These are phyloP conservation scores for Caenorhabditis tropicalis DNA, from an alignment of 1,140 invertebrate genomes.

Conservation along the genomic window DNA sequence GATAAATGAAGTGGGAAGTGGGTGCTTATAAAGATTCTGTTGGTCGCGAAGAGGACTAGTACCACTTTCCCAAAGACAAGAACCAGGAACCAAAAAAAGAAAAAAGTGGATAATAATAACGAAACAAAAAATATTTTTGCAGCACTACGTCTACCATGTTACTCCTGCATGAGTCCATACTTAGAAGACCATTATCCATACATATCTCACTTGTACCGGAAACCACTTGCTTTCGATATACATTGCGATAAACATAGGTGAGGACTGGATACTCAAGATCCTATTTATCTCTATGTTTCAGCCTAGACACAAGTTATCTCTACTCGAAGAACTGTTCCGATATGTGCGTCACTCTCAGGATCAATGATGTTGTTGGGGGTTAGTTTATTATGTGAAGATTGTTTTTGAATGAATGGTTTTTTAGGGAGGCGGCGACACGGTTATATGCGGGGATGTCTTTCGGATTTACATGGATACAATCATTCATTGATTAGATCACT, in stretches of 20 bases:
- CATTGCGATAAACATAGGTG: constrained; percentile 66
- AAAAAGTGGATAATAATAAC: background rate
- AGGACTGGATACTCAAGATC: background rate
- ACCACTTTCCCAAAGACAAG: background rate
- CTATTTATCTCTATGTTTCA: background rate
- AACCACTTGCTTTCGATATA: constrained; percentile 65
- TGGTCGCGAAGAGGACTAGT: background rate
- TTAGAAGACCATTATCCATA: constrained; percentile 70
- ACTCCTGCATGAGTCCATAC: constrained; percentile 70
- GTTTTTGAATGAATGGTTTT: constrained; percentile 18
- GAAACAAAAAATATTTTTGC: constrained; percentile 48
- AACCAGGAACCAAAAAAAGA: background rate
- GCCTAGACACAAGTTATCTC: constrained; percentile 66
- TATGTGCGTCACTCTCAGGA: constrained; percentile 69
- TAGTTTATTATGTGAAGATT: background rate
- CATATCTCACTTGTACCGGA: constrained; percentile 68
- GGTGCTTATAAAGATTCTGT: background rate
- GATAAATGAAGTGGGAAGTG: constrained; percentile 9
- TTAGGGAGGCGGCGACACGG: constrained; percentile 66
- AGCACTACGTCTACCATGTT: constrained; percentile 70
- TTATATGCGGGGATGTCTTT: constrained; percentile 71
- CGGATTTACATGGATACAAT: constrained; percentile 71
- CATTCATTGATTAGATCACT: constrained; percentile 60
- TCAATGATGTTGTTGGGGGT: constrained; percentile 72
- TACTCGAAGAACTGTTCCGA: constrained; percentile 69